Evolutionary conservation across 2,113 vertebrate species (phyloP).

Genomic region (Tauraco erythrolophus): DNA sequence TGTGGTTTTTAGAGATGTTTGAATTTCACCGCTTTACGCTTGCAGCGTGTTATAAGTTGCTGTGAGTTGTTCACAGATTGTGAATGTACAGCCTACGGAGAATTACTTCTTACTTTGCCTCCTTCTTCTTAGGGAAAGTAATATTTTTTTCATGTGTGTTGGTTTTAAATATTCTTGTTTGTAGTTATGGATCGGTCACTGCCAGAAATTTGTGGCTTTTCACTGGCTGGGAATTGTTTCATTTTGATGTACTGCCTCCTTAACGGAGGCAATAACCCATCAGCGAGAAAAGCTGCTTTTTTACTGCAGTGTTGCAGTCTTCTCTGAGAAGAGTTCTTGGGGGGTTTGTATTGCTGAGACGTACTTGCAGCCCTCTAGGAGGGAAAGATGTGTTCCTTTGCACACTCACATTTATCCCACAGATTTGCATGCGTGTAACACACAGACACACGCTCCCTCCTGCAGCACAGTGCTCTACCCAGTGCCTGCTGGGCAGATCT

Average conservation of each 20-base stretch:
- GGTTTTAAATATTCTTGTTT: constrained; percentile 38
- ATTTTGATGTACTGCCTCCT: constrained; percentile 30
- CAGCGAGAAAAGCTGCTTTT: constrained; percentile 28
- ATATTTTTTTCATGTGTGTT: not conserved
- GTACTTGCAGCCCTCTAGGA: not conserved
- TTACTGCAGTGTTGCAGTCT: not conserved
- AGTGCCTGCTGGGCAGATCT: not conserved
- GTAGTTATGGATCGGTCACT: constrained; percentile 32
- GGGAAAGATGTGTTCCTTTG: not conserved
- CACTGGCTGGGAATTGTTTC: constrained; percentile 32
- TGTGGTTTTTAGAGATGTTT: constrained; percentile 73
- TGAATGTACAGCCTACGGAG: constrained; percentile 62
- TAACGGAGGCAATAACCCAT: not conserved
- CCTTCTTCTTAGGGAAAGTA: constrained; percentile 45
- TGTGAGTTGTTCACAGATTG: constrained; percentile 60
- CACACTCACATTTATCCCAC: not conserved
- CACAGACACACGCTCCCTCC: accelerated
- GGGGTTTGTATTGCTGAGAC: not conserved
- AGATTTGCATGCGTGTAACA: no score
- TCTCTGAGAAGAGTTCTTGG: not conserved
- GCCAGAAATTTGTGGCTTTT: constrained; percentile 44
- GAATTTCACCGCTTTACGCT: constrained; percentile 74
- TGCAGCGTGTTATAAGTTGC: constrained; percentile 51
- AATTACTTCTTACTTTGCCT: constrained; percentile 43
- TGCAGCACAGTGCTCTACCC: not conserved